phyloP scores from a whole-genome alignment of 2,113 vertebrate species.

The Corythoichthys intestinalis region DNA sequence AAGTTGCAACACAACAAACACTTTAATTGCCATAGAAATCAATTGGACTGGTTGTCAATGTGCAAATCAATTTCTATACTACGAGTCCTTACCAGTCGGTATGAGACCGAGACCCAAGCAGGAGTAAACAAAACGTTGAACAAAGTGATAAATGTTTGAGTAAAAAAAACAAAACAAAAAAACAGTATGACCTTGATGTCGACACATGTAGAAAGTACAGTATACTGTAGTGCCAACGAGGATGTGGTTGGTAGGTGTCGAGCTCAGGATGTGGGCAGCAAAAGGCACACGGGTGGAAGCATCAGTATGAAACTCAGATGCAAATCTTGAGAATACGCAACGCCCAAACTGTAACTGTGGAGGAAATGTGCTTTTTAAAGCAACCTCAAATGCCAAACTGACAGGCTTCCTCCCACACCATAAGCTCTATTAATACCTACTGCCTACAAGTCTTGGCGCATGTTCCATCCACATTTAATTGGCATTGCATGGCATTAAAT shows the following conservation, averaged over 20 bases:
- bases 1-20: neutral
- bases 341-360: conserved; percentile 51
- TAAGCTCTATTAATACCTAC: conserved; percentile 43
- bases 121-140: neutral
- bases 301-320: conserved; percentile 51
- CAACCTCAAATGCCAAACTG: conserved; percentile 30
- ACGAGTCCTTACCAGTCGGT: neutral
- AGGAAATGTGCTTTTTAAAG: conserved; percentile 53
- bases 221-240: conserved; percentile 39
- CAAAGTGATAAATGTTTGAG: neutral
- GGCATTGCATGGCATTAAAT: conserved; percentile 8
- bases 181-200: conserved; percentile 11
- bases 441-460: conserved; percentile 29
- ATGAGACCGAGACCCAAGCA: too few species aligned
- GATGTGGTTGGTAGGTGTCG: conserved; percentile 57
- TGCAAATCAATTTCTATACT: neutral
- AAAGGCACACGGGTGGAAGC: conserved; percentile 42
- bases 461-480: conserved; percentile 25
- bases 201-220: conserved; percentile 15
- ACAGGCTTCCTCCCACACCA: conserved; percentile 21
- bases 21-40: neutral
- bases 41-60: neutral
- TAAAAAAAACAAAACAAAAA: neutral
- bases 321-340: conserved; percentile 51
- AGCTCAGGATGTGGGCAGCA: conserved; percentile 72